Conservation (phyloP, 2,888 invertebrate species). For the Lasiommata megera region DNA sequence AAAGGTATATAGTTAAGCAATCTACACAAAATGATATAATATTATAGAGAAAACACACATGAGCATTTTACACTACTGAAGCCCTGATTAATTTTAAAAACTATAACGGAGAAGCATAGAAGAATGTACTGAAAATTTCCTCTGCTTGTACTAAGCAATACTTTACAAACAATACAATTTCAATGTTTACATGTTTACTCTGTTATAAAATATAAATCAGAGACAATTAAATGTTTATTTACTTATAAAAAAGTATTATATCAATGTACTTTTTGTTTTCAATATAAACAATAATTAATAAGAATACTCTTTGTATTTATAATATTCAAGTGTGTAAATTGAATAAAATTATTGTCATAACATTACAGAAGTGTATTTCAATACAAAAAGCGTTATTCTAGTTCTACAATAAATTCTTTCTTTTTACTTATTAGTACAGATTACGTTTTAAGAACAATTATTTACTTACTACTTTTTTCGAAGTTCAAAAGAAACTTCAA, state of each 20-base stretch:
- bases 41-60: no score
- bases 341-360: conserved; percentile 7
- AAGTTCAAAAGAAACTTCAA: conserved; percentile 67
- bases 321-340: background rate
- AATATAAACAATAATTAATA: no score
- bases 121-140: no score
- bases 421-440: conserved; percentile 49
- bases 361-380: conserved; percentile 19
- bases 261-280: no score
- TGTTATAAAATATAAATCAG: background rate
- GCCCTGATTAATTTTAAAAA: no score
- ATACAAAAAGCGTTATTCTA: conserved; percentile 37
- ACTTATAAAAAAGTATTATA: background rate
- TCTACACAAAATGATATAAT: no score
- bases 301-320: background rate
- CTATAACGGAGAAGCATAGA: no score
- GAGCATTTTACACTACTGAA: no score
- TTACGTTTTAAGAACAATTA: conserved; percentile 19
- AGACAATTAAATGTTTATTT: background rate
- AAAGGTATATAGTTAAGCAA: no score
- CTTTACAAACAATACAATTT: background rate
- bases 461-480: conserved; percentile 38
- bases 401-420: conserved; percentile 71
- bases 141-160: background rate
- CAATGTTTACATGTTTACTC: background rate